These are phyloP conservation scores for Chunga burmeisteri DNA, from an alignment of 2,113 vertebrate species.

Conservation along the genomic window DNA sequence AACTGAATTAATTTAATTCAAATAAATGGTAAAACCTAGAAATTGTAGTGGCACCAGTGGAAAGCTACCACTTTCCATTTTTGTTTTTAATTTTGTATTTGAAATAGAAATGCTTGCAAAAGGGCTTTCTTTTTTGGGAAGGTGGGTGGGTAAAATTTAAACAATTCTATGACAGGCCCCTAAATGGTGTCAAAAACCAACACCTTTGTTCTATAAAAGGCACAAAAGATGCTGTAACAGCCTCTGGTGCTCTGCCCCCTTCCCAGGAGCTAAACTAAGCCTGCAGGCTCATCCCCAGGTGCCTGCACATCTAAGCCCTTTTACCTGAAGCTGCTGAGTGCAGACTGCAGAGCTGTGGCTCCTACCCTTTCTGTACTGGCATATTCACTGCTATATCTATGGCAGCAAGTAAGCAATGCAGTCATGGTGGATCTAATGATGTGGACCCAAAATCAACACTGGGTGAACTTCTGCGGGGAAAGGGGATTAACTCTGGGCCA, in stretches of 20 bases:
- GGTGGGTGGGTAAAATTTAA: not conserved
- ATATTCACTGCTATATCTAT: accelerated
- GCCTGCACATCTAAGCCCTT: not conserved
- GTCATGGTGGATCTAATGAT: accelerated
- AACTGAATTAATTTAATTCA: not conserved
- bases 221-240: not conserved
- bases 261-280: not conserved
- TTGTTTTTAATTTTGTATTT: not conserved
- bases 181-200: not conserved
- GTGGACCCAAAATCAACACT: not conserved
- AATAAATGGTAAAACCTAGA: not conserved
- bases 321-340: not conserved
- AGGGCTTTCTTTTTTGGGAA: not conserved
- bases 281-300: not conserved
- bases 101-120: not conserved
- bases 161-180: not conserved
- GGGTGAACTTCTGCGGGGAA: not conserved
- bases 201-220: not conserved
- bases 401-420: not conserved
- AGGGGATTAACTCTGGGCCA: not conserved
- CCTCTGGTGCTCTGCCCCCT: not conserved
- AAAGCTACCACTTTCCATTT: not conserved
- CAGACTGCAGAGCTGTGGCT: not conserved
- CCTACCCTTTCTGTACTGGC: not conserved
- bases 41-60: not conserved